phyloP scores from a whole-genome alignment of 2,797 vertebrate species.

The Acanthurus tractus region DNA sequence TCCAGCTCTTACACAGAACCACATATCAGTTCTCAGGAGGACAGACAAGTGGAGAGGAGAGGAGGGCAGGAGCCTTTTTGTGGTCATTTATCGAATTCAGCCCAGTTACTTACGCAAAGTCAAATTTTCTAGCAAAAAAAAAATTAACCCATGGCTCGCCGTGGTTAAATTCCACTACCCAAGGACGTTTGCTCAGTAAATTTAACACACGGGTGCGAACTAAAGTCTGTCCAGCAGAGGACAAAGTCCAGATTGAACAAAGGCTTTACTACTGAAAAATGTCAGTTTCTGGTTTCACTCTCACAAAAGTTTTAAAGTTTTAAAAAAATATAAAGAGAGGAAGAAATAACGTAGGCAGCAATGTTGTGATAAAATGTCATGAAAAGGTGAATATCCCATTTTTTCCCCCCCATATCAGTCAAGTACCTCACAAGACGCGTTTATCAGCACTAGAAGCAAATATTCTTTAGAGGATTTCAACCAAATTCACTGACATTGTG shows the following conservation, averaged over 20 bases:
- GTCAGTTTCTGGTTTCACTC: background rate
- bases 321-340: background rate
- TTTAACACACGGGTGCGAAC: constrained; percentile 78
- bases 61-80: constrained; percentile 55
- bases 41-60: constrained; percentile 56
- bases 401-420: background rate
- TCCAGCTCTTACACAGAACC: constrained; percentile 56
- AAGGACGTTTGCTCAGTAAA: constrained; percentile 72
- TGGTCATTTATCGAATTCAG: constrained; percentile 70
- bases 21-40: constrained; percentile 65
- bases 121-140: constrained; percentile 43
- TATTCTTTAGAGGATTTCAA: background rate
- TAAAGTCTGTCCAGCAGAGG: constrained; percentile 16
- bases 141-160: constrained; percentile 77
- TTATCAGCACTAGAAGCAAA: background rate
- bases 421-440: background rate
- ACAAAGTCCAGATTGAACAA: background rate
- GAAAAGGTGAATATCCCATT: background rate
- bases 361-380: background rate
- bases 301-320: background rate
- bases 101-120: constrained; percentile 67
- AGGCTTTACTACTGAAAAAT: background rate
- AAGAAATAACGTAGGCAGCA: background rate
- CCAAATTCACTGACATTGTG: background rate
- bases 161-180: constrained; percentile 39